These are phyloP conservation scores for Andrena flavipes DNA, from an alignment of 2,888 invertebrate species.

Conservation along the genomic window DNA sequence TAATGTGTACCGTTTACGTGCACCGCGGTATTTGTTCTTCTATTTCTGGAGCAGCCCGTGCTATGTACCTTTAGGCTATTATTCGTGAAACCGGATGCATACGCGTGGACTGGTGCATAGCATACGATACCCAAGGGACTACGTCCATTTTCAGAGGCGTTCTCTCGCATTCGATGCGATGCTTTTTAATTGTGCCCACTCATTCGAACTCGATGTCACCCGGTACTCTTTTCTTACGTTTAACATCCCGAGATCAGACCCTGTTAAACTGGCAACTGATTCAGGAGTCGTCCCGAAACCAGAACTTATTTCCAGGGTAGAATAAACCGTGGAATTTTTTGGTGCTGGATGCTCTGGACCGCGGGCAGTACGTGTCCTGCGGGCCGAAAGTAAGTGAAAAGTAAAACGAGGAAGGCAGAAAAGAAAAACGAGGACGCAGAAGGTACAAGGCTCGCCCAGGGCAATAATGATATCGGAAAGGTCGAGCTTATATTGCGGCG, in stretches of 20 bases:
- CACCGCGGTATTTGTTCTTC: slow-evolving; percentile 63
- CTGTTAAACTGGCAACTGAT: slow-evolving; percentile 47
- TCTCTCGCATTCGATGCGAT: slow-evolving; percentile 6
- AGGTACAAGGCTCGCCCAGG: slow-evolving; percentile 71
- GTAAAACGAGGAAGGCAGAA: slow-evolving; percentile 65
- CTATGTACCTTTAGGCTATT: slow-evolving; percentile 48
- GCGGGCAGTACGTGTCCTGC: slow-evolving; percentile 61
- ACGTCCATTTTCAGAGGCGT: slow-evolving; percentile 30
- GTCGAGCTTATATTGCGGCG: slow-evolving; percentile 74
- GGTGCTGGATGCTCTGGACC: not conserved
- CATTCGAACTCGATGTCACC: slow-evolving; percentile 22
- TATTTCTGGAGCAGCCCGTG: slow-evolving; percentile 47
- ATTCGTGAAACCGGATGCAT: slow-evolving; percentile 31
- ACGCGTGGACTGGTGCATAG: slow-evolving; percentile 22
- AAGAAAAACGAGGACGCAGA: slow-evolving; percentile 70
- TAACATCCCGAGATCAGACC: not conserved
- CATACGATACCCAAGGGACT: slow-evolving; percentile 32
- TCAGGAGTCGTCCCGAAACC: slow-evolving; percentile 18
- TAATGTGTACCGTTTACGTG: slow-evolving; percentile 75
- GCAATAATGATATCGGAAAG: slow-evolving; percentile 80
- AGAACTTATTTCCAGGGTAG: slow-evolving; percentile 15
- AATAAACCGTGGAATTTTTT: slow-evolving; percentile 36
- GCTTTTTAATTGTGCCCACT: slow-evolving; percentile 29
- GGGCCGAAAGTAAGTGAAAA: slow-evolving; percentile 74
- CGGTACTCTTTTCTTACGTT: not conserved